Base-by-base conservation (phyloP, 2,113 vertebrate genomes). In the Cranoglanis bouderius region DNA sequence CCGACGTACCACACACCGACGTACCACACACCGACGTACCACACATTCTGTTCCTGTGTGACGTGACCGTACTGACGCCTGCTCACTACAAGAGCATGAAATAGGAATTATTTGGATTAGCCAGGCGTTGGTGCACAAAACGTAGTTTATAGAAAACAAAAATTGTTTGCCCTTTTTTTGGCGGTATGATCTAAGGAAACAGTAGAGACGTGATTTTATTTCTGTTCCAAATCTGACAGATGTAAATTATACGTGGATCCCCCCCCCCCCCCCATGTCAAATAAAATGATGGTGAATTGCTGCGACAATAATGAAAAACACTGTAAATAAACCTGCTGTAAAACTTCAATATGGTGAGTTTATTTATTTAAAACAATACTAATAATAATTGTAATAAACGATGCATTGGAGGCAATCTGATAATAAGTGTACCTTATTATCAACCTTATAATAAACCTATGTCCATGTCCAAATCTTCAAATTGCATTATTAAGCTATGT, bases 261-360 rank as follows among this genome's bases (percentile, higher is more conserved):
- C n/a, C n/a, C n/a, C n/a, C n/a, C n/a, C n/a, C n/a, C n/a, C n/a
- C n/a, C n/a, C n/a, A n/a, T n/a, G n/a, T n/a, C n/a, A n/a, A n/a
- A n/a, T n/a, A 57, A 59, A 59, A 24, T 10, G 13, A 43, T 61
- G 1, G 16, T 80, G 14, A 32, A 80, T 80, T 87, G 55, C 40
- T 80, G 55, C 21, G 49, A 74, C 84, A 85, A 72, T 51, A 74
- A 38, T 26, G n/a, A 49, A 46, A 70, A 85, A 38, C 70, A 9
- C 3, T 82, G 51, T 74, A 85, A 85, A 86, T 86, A 86, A 75
- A 86, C 35, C 70, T 77, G 67, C 21, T 18, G 53, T 53, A 55
- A 77, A 57, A 26, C 32, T 38, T 75, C 12, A 24, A 55, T 26
- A 85, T 10, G 12, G 21, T 5, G 65, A 38, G 12, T 38, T 12